Base-by-base conservation (phyloP, 2,888 invertebrate genomes). In the Rhaphigaster nebulosa region DNA sequence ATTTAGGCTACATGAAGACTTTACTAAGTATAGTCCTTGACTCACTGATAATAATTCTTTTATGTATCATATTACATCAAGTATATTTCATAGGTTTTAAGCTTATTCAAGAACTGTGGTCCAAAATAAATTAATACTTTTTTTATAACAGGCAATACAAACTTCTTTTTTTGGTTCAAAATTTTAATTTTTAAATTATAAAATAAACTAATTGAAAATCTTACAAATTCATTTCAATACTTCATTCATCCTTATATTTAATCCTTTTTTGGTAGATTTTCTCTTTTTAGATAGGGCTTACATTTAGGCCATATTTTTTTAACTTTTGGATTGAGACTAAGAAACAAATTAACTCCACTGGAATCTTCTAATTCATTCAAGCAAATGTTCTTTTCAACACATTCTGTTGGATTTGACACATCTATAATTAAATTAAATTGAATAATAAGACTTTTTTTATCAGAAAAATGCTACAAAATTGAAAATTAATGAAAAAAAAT, bases 261-360 rank as follows among this genome's bases (percentile, higher is more conserved):
- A 80, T 80, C 5, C n/a, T 84, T 84, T 84, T 84, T 45, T 15
- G 84, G 84, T 20, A 45, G 4, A 50, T 45, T 23, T 45, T 84
- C 84, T 45, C 50, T 50, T 50, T 84, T 84, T 41, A 84, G 84
- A 45, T 6, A 84, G 13, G 84, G 45, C 45, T 50, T 84, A 84
- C 84, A 45, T 45, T 84, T 84, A n/a, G 84, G 84, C 84, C 84
- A 84, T n/a, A 18, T n/a, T 84, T 84, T 84, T n/a, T 84, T 41
- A 84, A 45, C 20, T 45, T 23, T 13, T 84, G 45, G 84, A 50
- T n/a, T 18, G n/a, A 84, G 84, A 45, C 84, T n/a, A 10, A 84
- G n/a, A 38, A 50, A 84, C 1, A 84, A 50, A 84, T 41, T 45
- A 45, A 84, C 45, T 84, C 84, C 84, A 84, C 23, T 45, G 4